phyloP scores from a whole-genome alignment of 2,888 invertebrate genomes.

The Agriotes lineatus region DNA sequence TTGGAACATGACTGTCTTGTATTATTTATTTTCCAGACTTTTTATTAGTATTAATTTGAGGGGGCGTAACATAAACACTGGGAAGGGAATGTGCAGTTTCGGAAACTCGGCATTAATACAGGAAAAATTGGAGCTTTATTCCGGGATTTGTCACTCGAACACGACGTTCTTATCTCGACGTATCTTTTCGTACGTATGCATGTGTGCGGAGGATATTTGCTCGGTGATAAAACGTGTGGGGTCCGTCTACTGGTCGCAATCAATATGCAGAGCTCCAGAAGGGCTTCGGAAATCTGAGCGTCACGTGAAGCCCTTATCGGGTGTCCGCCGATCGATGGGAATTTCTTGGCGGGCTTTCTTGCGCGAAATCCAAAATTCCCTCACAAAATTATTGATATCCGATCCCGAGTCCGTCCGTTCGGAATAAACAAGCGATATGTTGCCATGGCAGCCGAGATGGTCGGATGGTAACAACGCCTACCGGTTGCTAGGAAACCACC shows the following conservation, averaged over 20 bases:
- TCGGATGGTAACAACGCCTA: slow-evolving; percentile 56
- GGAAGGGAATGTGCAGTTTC: too few species aligned
- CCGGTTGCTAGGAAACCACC: slow-evolving; percentile 58
- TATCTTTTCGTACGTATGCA: neutral
- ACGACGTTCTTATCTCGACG: slow-evolving; percentile 14
- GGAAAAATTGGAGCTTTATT: too few species aligned
- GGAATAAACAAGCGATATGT: slow-evolving; percentile 56
- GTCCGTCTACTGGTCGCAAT: slow-evolving; percentile 48
- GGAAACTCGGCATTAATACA: too few species aligned
- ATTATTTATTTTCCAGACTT: too few species aligned
- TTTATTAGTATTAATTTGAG: too few species aligned
- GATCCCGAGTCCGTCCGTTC: slow-evolving; percentile 44
- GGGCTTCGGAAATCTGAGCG: slow-evolving; percentile 52
- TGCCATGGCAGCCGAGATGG: slow-evolving; percentile 61
- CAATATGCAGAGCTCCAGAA: slow-evolving; percentile 51
- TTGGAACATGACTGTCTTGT: too few species aligned
- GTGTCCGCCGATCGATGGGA: slow-evolving; percentile 39
- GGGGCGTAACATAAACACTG: too few species aligned
- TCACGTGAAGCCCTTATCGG: slow-evolving; percentile 43
- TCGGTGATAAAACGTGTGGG: slow-evolving; percentile 37
- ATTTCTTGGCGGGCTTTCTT: slow-evolving; percentile 41
- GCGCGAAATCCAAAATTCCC: slow-evolving; percentile 43
- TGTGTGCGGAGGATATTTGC: slow-evolving; percentile 23
- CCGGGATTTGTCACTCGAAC: too few species aligned
- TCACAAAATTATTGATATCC: slow-evolving; percentile 50